Base-by-base conservation (phyloP, 2,797 vertebrate genomes). In the Sylvia borin region DNA sequence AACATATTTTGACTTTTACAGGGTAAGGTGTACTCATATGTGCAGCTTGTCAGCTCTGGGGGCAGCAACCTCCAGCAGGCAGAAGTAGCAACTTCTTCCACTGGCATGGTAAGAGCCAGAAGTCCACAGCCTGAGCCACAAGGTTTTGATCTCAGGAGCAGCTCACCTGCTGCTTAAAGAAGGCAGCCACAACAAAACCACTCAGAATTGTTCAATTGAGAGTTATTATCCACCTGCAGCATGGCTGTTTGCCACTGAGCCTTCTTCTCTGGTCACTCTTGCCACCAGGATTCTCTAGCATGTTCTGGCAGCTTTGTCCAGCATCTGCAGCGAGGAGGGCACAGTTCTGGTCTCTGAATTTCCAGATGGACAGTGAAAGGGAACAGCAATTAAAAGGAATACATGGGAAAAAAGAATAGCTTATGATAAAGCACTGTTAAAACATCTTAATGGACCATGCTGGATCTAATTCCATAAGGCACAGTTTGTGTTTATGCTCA, bases 321-420 rank as follows among this genome's bases (percentile, higher is more conserved):
- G 12, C 16, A 36, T 13, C 36, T 68, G 45, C 26, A n/a, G 42
- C 0, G 0, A 15, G 1, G 19, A 75, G 10, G 47, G 21, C 47
- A 40, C 21, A 18, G 13, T 24, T 70, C 43, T 66, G 38, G 10
- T 42, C 45, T 55, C 19, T 76, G 27, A 16, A 12, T 70, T 94
- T 91, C n/a, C 43, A 73, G 38, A 43, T 27, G 53, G 40, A 54
- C 8, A 32, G 11, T 20, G 34, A 61, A 19, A 68, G 13, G 4
- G 5, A 58, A 51, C 6, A 66, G 25, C 31, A 68, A 38, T 25
- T 64, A 20, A 50, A 78, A 82, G 4, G 22, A 72, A 50, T 27
- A 43, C 0, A 4, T 34, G 54, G 31, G 12, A 85, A n/a, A n/a
- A 47, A 89, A 16, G 5, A 83, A 7, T 10, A 16, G 6, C 9